Evolutionary conservation across 2,888 invertebrate species (phyloP), one percentile per base, ranked within the genome.

Genomic region (Agrilus biguttatus): DNA sequence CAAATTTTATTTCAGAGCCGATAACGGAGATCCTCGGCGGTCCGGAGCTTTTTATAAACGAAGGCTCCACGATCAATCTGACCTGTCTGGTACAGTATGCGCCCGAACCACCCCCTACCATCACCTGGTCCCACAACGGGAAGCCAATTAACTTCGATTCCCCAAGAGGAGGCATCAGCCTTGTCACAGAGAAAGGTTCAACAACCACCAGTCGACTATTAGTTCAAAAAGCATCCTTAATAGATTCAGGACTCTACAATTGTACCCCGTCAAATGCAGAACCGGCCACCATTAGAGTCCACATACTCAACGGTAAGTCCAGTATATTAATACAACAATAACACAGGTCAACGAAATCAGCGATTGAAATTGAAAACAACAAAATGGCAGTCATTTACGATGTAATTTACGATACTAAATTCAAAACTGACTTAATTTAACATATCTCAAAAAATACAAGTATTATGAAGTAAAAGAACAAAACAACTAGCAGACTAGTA

Each of bases 81-180:
- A 89, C 88, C 37, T 89, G 89, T 65, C 76, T 85, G 58, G 85
- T 88, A 44, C 76, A 78, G 58, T 85, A 81, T 60, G 83, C 86
- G 17, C 87, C 87, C 40, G 87, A 88, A 60, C 86, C 88, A 38
- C 87, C 88, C 13, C 84, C 79, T 45, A 75, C 80, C 47, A 85
- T 89, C 65, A 74, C 78, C 52, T 89, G 88, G 89, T 82, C 83
- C 52, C 88, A 88, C 65, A 83, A 88, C 67, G 65, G 66, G 51
- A 73, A 87, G 80, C 78, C 80, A 59, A 88, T 89, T 72, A 89
- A 87, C 72, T 90, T 88, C 68, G 88, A 89, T 69, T 88, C 89
- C 44, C 85, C 86, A 33, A 76, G 88, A 41, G 89, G 89, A 37
- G 89, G 89, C 36, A 84, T 89, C 67, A 86, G 85, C 56, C 71